A percentile compares a stretch with the other conserved stretches of the same genome.
These are phyloP conservation scores for Clarias pachynema DNA, from an alignment of 2,797 vertebrate genomes.

Conservation along the genomic window DNA sequence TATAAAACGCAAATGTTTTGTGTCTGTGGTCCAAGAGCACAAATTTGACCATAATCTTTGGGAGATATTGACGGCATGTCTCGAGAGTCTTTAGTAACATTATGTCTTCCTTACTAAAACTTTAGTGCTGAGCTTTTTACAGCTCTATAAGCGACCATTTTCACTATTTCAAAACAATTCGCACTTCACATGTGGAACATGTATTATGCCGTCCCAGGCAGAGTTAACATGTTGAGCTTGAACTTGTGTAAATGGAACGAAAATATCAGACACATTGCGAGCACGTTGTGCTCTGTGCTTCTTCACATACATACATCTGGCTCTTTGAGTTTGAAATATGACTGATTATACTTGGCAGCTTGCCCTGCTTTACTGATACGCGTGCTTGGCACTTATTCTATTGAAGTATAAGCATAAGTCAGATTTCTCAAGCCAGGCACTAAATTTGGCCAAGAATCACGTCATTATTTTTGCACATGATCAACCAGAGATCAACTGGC, in stretches of 20 bases:
- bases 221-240: not conserved
- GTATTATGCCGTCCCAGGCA: not conserved
- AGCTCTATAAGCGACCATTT: not conserved
- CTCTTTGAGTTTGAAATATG: not conserved
- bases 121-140: not conserved
- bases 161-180: not conserved
- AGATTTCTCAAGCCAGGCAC: not conserved
- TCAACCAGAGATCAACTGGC: not conserved
- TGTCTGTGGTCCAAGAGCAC: too few species aligned
- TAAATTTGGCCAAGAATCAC: constrained; percentile 1
- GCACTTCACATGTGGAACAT: not conserved
- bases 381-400: not conserved
- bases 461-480: not conserved
- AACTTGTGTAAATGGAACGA: not conserved
- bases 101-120: not conserved
- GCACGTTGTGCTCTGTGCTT: not conserved
- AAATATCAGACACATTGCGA: not conserved
- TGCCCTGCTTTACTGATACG: not conserved
- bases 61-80: too few species aligned
- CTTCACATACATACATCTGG: not conserved
- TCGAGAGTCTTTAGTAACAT: not conserved
- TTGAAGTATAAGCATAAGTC: not conserved
- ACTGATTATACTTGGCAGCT: not conserved
- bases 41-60: too few species aligned
- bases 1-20: too few species aligned